Percentiles rank a stretch among this genome's conserved stretches.
Conservation (phyloP, 2,113 vertebrate genomes). For the Seriola rivoliana region DNA sequence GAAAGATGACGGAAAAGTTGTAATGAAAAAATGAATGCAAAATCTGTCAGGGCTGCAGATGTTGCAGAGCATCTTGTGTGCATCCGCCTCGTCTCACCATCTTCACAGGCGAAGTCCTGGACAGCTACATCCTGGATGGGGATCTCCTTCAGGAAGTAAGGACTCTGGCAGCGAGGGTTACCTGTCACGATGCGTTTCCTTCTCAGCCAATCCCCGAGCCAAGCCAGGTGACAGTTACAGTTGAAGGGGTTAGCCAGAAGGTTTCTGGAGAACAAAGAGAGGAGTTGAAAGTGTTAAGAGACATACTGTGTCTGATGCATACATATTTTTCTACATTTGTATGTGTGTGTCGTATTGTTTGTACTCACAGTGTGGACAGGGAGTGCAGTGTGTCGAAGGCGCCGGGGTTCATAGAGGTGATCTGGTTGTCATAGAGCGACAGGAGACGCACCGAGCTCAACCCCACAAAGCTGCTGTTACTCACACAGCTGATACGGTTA, state of each 20-base stretch:
- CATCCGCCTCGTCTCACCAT: conserved; percentile 83
- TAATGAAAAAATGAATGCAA: not conserved
- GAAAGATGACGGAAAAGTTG: not conserved
- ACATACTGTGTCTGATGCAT: not conserved
- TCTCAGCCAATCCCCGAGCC: conserved; percentile 97
- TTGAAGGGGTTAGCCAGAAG: conserved; percentile 99
- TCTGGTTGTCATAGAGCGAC: conserved; percentile 98
- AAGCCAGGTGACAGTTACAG: conserved; percentile 97
- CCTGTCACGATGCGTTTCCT: conserved; percentile 97
- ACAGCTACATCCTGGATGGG: conserved; percentile 98
- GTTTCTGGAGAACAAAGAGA: conserved; percentile 84
- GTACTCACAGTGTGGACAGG: conserved; percentile 94
- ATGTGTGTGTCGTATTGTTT: not conserved
- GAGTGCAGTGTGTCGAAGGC: conserved; percentile 97
- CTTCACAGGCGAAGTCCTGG: conserved; percentile 98
- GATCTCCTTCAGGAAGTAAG: conserved; percentile 98
- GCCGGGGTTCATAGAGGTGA: conserved; percentile 93
- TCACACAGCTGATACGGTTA: conserved; percentile 96
- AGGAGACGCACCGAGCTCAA: conserved; percentile 96
- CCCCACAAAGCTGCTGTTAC: conserved; percentile 95
- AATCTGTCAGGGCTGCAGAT: not conserved
- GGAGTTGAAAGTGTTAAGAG: not conserved
- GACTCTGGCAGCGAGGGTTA: conserved; percentile 97
- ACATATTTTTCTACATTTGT: not conserved
- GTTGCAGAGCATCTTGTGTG: not conserved